A percentile compares a stretch with the other conserved stretches of the same genome.
These are phyloP conservation scores for Perca flavescens DNA, from an alignment of 2,113 vertebrate species.

Conservation along the genomic window DNA sequence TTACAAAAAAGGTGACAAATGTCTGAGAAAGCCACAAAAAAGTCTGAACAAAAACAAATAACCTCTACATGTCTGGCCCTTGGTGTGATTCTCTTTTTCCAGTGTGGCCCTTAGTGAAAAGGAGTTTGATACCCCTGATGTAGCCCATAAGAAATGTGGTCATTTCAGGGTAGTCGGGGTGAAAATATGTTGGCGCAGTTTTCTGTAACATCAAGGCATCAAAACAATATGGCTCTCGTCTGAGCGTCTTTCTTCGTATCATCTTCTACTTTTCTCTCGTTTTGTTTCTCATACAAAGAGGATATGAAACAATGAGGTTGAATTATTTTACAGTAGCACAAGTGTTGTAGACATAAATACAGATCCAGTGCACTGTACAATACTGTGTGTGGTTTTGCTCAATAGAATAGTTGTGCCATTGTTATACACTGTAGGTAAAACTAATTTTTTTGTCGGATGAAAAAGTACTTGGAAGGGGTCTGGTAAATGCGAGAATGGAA, in stretches of 20 bases:
- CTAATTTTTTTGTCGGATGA: background rate
- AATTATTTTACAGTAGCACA: background rate
- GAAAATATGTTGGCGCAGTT: no score
- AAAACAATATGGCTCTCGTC: constrained; percentile 21
- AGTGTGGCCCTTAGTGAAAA: no score
- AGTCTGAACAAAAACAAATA: no score
- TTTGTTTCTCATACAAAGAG: constrained; percentile 19
- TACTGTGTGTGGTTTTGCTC: background rate
- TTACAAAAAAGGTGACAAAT: no score
- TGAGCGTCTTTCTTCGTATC: constrained; percentile 2
- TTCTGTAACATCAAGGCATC: constrained; percentile 24
- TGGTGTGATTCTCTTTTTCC: no score
- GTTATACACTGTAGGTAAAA: background rate
- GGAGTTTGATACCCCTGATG: no score
- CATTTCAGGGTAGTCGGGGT: no score
- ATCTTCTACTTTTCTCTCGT: background rate
- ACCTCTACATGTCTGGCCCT: no score
- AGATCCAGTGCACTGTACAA: background rate
- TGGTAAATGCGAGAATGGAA: background rate
- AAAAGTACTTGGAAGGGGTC: background rate
- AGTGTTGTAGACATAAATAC: background rate
- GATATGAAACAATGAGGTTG: background rate
- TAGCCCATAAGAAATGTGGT: no score
- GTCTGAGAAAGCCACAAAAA: no score
- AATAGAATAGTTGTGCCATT: background rate